Evolutionary conservation across 2,113 vertebrate genomes (phyloP).

Genomic region (Pitta sordida): DNA sequence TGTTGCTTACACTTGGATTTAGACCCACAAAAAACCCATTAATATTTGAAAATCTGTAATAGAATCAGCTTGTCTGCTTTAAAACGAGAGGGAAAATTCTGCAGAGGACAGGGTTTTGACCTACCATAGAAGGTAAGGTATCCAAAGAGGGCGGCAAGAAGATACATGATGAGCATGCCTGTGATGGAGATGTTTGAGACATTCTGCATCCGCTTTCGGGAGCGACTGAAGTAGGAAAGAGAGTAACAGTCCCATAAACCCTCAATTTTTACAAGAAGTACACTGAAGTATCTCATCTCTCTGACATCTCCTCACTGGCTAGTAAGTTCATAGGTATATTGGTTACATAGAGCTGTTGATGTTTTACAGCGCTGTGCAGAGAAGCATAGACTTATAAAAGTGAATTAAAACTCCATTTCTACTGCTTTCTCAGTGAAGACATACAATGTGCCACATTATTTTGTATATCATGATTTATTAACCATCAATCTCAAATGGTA

Average conservation of each 20-base stretch:
- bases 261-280: not conserved
- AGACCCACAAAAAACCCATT: not conserved
- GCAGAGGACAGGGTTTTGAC: not conserved
- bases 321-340: not conserved
- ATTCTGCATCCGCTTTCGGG: slow-evolving; percentile 87
- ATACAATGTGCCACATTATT: not conserved
- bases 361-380: not conserved
- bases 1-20: not conserved
- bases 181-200: slow-evolving; percentile 94
- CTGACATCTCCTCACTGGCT: not conserved
- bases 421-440: not conserved
- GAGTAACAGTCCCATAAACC: not conserved
- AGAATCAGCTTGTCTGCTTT: fast-evolving
- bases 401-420: not conserved
- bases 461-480: not conserved
- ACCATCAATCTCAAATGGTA: not conserved
- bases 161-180: slow-evolving; percentile 94
- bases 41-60: not conserved
- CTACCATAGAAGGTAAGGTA: slow-evolving; percentile 96
- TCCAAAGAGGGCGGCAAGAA: slow-evolving; percentile 91
- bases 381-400: not conserved
- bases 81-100: not conserved
- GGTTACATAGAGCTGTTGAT: not conserved
- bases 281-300: not conserved
- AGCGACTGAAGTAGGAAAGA: slow-evolving; percentile 76